Percentiles rank a stretch among this genome's conserved stretches.
Conservation (phyloP, 2,797 vertebrate genomes). For the Bovichtus diacanthus region DNA sequence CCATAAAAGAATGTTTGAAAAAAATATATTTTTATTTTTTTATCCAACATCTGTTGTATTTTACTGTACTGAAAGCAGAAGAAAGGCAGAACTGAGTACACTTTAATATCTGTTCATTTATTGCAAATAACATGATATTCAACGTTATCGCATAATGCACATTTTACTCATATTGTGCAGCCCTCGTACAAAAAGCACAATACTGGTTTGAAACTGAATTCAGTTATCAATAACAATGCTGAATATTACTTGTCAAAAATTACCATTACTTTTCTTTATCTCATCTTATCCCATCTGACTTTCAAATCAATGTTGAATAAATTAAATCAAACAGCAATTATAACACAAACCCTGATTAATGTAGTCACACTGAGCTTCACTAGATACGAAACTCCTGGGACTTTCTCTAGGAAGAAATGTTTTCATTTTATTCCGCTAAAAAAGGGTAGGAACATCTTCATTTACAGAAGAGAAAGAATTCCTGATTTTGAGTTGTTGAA, state of each 20-base stretch:
- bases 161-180: too few relatives aligned
- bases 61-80: too few relatives aligned
- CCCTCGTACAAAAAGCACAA: background rate
- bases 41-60: too few relatives aligned
- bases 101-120: too few relatives aligned
- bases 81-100: too few relatives aligned
- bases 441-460: too few relatives aligned
- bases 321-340: background rate
- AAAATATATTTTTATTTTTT: too few relatives aligned
- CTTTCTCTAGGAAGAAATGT: background rate
- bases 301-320: background rate
- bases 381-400: background rate
- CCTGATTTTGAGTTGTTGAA: background rate
- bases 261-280: background rate
- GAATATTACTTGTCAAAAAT: background rate
- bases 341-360: conserved; percentile 2
- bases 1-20: too few relatives aligned
- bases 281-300: background rate
- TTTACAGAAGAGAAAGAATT: background rate
- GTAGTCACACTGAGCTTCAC: background rate
- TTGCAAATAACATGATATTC: too few relatives aligned
- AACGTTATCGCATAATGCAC: too few relatives aligned
- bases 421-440: background rate
- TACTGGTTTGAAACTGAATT: background rate
- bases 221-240: background rate